phyloP scores from a whole-genome alignment of 2,797 vertebrate genomes.

The Enteromius mattozi region DNA sequence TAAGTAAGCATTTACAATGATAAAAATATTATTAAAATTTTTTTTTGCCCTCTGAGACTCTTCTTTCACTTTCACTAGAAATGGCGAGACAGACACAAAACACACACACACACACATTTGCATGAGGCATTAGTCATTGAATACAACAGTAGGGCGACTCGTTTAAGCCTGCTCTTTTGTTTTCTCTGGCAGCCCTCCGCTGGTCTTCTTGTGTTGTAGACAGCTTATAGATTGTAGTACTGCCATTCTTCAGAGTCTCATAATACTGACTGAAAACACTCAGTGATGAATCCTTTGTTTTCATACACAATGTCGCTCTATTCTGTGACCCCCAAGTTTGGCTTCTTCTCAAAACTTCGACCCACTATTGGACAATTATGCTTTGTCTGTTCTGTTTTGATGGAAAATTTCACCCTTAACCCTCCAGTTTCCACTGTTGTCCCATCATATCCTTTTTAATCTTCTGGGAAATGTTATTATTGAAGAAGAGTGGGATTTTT shows the following conservation, averaged over 20 bases:
- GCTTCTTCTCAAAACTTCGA: constrained; percentile 69
- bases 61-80: constrained; percentile 7
- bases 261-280: constrained; percentile 51
- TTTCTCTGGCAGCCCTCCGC: constrained; percentile 45
- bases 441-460: neutral
- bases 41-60: neutral
- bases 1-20: neutral
- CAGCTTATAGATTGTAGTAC: constrained; percentile 41
- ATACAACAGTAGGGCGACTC: constrained; percentile 24
- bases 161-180: constrained; percentile 50
- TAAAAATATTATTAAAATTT: neutral
- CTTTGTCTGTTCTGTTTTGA: constrained; percentile 69
- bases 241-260: constrained; percentile 35
- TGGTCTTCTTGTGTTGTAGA: constrained; percentile 51
- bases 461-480: constrained; percentile 27
- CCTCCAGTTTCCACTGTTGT: constrained; percentile 12
- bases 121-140: constrained; percentile 41
- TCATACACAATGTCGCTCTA: constrained; percentile 73
- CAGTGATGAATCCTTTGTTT: constrained; percentile 72
- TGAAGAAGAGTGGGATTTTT: neutral
- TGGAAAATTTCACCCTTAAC: constrained; percentile 66
- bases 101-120: constrained; percentile 39
- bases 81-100: constrained; percentile 20
- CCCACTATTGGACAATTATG: constrained; percentile 76
- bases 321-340: constrained; percentile 68